Evolutionary conservation across 2,797 vertebrate genomes (phyloP).

Genomic region (Mallotus villosus): DNA sequence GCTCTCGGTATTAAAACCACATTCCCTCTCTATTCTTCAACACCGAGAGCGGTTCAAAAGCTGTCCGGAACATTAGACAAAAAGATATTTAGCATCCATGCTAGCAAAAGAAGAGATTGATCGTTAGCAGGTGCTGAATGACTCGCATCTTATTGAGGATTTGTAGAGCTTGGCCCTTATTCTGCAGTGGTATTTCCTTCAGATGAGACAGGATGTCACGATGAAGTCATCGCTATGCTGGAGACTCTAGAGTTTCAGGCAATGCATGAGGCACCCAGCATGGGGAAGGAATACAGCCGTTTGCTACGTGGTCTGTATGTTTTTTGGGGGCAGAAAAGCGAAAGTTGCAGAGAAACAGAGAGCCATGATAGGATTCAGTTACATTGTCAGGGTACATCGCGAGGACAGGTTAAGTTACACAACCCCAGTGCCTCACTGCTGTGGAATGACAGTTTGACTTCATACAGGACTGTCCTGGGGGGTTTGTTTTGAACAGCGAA

Average conservation of each 20-base stretch:
- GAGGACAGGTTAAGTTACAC: background rate
- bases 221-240: background rate
- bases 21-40: background rate
- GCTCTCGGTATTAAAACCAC: background rate
- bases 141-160: background rate
- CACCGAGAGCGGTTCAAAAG: too few relatives aligned
- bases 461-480: background rate
- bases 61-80: background rate
- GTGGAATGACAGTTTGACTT: background rate
- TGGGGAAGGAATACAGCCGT: background rate
- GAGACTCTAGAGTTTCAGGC: background rate
- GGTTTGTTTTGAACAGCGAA: background rate
- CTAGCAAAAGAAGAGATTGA: background rate
- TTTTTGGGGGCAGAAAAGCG: background rate
- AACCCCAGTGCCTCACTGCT: too few relatives aligned
- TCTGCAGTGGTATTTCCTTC: background rate
- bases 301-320: background rate
- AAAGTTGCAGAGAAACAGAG: background rate
- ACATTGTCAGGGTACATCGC: background rate
- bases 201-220: slow-evolving; percentile 1
- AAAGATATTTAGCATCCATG: background rate
- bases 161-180: background rate
- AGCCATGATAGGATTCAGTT: background rate
- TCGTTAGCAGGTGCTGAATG: background rate
- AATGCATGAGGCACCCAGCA: background rate